These are phyloP conservation scores for Drosophila virilis DNA, from an alignment of 1,140 invertebrate species.

Conservation along the genomic window DNA sequence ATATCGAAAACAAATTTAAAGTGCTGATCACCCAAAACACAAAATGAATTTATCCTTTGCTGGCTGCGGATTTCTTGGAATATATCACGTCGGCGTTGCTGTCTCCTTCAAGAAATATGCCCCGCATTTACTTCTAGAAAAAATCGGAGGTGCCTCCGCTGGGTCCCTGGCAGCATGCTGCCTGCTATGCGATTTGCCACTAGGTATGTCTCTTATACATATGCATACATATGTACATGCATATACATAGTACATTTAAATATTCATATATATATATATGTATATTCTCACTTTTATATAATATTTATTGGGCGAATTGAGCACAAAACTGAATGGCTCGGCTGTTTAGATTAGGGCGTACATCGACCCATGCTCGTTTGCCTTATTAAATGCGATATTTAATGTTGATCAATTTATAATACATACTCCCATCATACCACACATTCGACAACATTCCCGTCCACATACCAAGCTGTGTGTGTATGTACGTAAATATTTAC, in stretches of 20 bases:
- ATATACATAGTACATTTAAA: conserved; percentile 10
- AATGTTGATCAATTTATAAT: neutral
- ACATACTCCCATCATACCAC: neutral
- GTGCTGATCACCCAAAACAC: neutral
- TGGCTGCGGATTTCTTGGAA: conserved; percentile 98
- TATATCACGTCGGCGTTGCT: conserved; percentile 99
- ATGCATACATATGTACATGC: neutral
- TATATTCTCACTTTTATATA: neutral
- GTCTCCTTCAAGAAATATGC: conserved; percentile 98
- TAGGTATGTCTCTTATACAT: conserved; percentile 86
- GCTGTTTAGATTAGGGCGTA: neutral
- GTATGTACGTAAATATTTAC: neutral
- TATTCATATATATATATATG: neutral
- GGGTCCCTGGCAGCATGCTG: conserved; percentile 97
- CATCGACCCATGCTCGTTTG: neutral
- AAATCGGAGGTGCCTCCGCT: conserved; percentile 98
- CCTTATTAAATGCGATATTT: neutral
- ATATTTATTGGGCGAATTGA: neutral
- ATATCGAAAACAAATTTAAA: neutral
- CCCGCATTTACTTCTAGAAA: conserved; percentile 95
- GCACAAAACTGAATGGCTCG: neutral
- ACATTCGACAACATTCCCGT: neutral
- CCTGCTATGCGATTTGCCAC: conserved; percentile 95
- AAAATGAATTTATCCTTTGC: conserved; percentile 97
- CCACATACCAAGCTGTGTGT: neutral